Evolutionary conservation across 2,113 vertebrate species (phyloP), one percentile per base, ranked within the genome.

Genomic region (Brevimyrus niger): DNA sequence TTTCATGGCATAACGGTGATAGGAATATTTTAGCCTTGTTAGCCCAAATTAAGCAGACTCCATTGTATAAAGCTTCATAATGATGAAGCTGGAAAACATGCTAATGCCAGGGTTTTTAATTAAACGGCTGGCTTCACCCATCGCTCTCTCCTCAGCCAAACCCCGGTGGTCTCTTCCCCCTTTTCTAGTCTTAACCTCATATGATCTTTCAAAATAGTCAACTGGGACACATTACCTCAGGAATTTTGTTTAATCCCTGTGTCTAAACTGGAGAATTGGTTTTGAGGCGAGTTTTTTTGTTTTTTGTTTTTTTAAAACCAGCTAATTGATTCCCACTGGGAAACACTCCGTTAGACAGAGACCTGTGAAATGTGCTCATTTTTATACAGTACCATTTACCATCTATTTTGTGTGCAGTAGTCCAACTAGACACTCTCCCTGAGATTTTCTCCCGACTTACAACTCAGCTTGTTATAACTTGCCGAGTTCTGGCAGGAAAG

Each of bases 301-400:
- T 35, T 15, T 73, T 73, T 73, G 13, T 38, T 76, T 76, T 21
- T 47, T 44, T 10, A 3, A n/a, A 47, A 47, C n/a, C 83, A 50
- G 83, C 42, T 86, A 86, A 86, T 86, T 86, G 46, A 50, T 86
- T 86, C 44, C 82, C 21, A 47, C 23, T 47, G 38, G 82, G 82
- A 84, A 84, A n/a, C 42, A 47, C 44, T n/a, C 44, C 47, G 35
- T 76, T 38, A 76, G 27, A 17, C 69, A 38, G 69, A 38, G 27
- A 31, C 13, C 31, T 4, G 35, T 38, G 31, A 83, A 83, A 83
- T 2, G 46, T 83, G 80, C 80, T 47, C 38, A 42, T 84, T 47
- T 84, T 84, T 47, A 80, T 80, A 42, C 35, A 42, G 73, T 6
- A 80, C 31, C 73, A 42, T 80, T 80, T 19, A 42, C 35, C 73